Evolutionary conservation across 2,888 invertebrate genomes (phyloP), one percentile per base, ranked within the genome.

Genomic region (Erebia epiphron): DNA sequence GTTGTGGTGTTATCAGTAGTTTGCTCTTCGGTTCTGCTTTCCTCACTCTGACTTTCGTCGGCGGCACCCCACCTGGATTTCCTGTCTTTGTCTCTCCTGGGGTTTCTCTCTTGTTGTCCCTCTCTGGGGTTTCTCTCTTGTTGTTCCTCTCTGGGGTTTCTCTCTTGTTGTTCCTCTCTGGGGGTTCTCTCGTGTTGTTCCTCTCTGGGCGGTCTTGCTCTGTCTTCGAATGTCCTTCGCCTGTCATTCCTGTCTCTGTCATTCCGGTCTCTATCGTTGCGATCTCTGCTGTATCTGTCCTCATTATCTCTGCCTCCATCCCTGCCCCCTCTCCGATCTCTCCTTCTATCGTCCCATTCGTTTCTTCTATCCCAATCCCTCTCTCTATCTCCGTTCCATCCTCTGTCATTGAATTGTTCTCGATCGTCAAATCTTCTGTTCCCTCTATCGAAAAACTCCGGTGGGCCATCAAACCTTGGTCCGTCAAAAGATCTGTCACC

Each of bases 31-130:
- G 14, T 9, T 49, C 52, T 69, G 8, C n/a, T 69, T 14, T 71
- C 72, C 3, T 65, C 62, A n/a, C 52, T 64, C 16, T 69, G 72
- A 13, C 68, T 69, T 60, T 89, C 89, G 2, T 89, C 89, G 0
- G 90, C 86, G 1, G 89, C 90, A 0, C 92, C 92, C 92, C 92
- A 92, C 50, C 92, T 82, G 1, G 92, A 92, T 70, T 91, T 92
- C 46, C 92, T 85, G 70, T 92, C 92, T 74, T 86, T 89, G 16
- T 91, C 90, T 66, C 86, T 82, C 57, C 85, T 81, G 21, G 79
- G 70, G 68, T 75, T 80, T 57, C 82, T 78, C 46, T 83, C 83
- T 4, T 50, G 10, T 8, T 67, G 43, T 50, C 61, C 67, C 14
- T 83, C 26, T 26, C 26, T 26, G 21, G 79, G 70, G 68, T 75